A percentile compares a stretch with the other conserved stretches of the same genome.
Conservation (phyloP, 2,888 invertebrate genomes). For the Netelia inedita region DNA sequence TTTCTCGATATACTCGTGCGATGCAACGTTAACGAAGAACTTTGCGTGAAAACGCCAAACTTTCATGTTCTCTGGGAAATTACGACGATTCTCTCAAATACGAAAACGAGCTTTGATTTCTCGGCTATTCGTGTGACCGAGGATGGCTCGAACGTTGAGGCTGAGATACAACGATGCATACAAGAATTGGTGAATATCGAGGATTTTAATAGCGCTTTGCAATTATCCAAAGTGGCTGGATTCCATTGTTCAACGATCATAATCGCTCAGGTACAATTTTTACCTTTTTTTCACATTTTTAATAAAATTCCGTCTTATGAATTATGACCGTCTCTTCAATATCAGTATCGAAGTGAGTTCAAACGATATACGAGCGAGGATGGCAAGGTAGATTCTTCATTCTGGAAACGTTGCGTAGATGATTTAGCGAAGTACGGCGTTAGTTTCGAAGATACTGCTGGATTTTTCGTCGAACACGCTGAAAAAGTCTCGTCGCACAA, state of each 20-base stretch:
- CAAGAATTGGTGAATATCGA: constrained; percentile 86
- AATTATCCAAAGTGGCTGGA: constrained; percentile 86
- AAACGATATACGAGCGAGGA: constrained; percentile 85
- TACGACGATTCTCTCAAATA: constrained; percentile 87
- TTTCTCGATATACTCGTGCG: constrained; percentile 86
- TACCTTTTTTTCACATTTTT: background rate
- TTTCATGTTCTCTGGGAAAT: constrained; percentile 86
- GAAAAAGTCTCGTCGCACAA: constrained; percentile 84
- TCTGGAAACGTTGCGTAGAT: constrained; percentile 88
- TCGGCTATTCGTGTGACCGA: constrained; percentile 85
- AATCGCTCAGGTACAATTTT: constrained; percentile 78
- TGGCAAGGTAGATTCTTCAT: constrained; percentile 77
- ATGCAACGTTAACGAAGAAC: constrained; percentile 76
- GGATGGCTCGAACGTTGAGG: constrained; percentile 85
- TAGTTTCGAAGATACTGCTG: constrained; percentile 87
- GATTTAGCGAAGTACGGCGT: constrained; percentile 88
- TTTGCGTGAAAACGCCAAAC: constrained; percentile 83
- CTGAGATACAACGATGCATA: constrained; percentile 87
- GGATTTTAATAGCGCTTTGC: constrained; percentile 87
- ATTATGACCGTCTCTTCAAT: constrained; percentile 22
- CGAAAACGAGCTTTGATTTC: constrained; percentile 87
- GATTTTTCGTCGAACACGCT: constrained; percentile 88
- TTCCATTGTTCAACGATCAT: constrained; percentile 79
- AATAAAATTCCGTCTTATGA: constrained; percentile 6
- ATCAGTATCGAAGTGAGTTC: constrained; percentile 82